Evolutionary conservation across 1,140 invertebrate genomes (phyloP).

Genomic region (Drosophila repletoides): DNA sequence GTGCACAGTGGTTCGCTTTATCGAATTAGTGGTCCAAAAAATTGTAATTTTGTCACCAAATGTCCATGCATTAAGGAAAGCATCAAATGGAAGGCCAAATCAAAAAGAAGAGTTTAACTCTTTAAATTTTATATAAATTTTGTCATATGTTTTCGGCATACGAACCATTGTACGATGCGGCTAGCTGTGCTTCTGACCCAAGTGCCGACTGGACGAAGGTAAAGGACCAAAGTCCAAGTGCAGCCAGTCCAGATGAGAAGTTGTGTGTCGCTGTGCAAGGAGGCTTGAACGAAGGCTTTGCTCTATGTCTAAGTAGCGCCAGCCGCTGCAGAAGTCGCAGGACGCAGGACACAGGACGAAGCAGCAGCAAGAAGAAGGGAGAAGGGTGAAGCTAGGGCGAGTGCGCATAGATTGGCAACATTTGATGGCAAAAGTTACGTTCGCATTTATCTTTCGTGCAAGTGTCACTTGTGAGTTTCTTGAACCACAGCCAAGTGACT

Average conservation of each 20-base stretch:
- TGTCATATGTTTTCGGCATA: no score
- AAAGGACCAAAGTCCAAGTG: slow-evolving; percentile 24
- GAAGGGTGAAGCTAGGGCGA: slow-evolving; percentile 10
- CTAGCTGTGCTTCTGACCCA: background rate
- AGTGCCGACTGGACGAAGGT: slow-evolving; percentile 16
- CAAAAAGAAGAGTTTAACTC: no score
- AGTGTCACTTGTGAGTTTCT: slow-evolving; percentile 78
- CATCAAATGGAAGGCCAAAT: no score
- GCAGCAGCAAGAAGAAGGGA: slow-evolving; percentile 14
- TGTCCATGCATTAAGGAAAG: no score
- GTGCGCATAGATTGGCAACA: slow-evolving; percentile 71
- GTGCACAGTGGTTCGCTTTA: no score
- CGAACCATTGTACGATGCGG: no score
- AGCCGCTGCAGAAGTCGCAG: slow-evolving; percentile 5
- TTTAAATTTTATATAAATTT: no score
- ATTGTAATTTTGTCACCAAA: no score
- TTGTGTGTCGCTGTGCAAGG: background rate
- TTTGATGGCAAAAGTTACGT: slow-evolving; percentile 78
- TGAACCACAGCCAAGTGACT: slow-evolving; percentile 71
- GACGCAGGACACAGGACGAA: slow-evolving; percentile 12
- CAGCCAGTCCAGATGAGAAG: slow-evolving; percentile 3
- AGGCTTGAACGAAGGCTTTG: background rate
- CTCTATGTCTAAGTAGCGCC: slow-evolving; percentile 4
- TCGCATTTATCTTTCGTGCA: slow-evolving; percentile 77
- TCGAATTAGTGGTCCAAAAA: no score